A percentile compares a stretch with the other conserved stretches of the same genome.
Conservation (phyloP, 2,888 invertebrate species). For the Brassicogethes aeneus region DNA sequence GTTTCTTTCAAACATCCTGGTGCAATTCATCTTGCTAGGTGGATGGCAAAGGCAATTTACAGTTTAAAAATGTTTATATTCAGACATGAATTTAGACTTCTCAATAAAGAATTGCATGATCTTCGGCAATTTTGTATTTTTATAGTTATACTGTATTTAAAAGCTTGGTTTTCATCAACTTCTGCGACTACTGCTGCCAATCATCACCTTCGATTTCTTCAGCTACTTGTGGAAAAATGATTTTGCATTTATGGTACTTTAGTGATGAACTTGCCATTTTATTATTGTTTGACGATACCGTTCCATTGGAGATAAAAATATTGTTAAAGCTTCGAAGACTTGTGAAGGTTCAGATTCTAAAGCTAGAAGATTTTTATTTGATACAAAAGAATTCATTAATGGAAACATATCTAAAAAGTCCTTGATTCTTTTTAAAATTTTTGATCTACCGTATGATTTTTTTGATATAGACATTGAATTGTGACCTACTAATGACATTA, state of each 20-base stretch:
- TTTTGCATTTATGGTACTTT: background rate
- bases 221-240: background rate
- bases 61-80: too few relatives aligned
- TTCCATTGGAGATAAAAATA: slow-evolving; percentile 2
- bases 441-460: slow-evolving; percentile 3
- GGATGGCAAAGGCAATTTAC: too few relatives aligned
- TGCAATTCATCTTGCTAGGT: slow-evolving; percentile 16
- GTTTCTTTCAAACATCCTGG: slow-evolving; percentile 14
- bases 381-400: background rate
- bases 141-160: background rate
- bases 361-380: slow-evolving; percentile 3
- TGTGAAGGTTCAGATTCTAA: slow-evolving; percentile 2
- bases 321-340: slow-evolving; percentile 3
- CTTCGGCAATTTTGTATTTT: background rate
- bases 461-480: slow-evolving; percentile 1
- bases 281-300: slow-evolving; percentile 1
- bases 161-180: slow-evolving; percentile 2
- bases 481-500: background rate
- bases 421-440: slow-evolving; percentile 1
- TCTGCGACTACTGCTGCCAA: slow-evolving; percentile 3
- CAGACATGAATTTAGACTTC: slow-evolving; percentile 12
- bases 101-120: slow-evolving; percentile 2
- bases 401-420: background rate
- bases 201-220: background rate
- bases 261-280: background rate